phyloP scores from a whole-genome alignment of 2,888 invertebrate genomes.

The Seira musarum region DNA sequence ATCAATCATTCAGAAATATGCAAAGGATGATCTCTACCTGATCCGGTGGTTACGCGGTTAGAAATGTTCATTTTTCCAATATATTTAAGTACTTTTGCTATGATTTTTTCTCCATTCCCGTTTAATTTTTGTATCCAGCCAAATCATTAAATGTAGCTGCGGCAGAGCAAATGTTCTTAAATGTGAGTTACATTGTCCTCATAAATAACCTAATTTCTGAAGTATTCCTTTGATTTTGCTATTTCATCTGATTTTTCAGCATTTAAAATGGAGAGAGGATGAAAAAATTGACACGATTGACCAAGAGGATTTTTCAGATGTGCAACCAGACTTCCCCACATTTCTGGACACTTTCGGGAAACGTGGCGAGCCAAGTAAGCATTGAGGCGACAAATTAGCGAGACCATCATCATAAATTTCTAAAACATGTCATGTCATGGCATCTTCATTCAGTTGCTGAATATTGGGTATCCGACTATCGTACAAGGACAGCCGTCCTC shows the following conservation, averaged over 20 bases:
- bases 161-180: conserved; percentile 38
- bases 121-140: too few relatives aligned
- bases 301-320: conserved; percentile 37
- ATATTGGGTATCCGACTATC: conserved; percentile 33
- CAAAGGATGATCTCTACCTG: conserved; percentile 48
- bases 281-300: conserved; percentile 39
- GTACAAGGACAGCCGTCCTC: conserved; percentile 20
- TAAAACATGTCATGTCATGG: too few relatives aligned
- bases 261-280: conserved; percentile 37
- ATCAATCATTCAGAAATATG: conserved; percentile 35
- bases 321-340: conserved; percentile 37
- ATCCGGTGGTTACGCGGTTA: conserved; percentile 50
- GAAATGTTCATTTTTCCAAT: not conserved
- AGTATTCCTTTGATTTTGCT: not conserved
- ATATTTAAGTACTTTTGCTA: not conserved
- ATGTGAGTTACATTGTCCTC: conserved; percentile 15
- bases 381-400: too few relatives aligned
- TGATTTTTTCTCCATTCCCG: not conserved
- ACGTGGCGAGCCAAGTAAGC: conserved; percentile 48
- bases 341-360: conserved; percentile 35
- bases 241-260: too few relatives aligned
- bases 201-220: not conserved
- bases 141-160: conserved; percentile 35
- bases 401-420: too few relatives aligned
- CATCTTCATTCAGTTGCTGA: conserved; percentile 40